A percentile compares a stretch with the other conserved stretches of the same genome.
These are phyloP conservation scores for Eristalinus aeneus DNA, from an alignment of 2,888 invertebrate genomes.

Conservation along the genomic window DNA sequence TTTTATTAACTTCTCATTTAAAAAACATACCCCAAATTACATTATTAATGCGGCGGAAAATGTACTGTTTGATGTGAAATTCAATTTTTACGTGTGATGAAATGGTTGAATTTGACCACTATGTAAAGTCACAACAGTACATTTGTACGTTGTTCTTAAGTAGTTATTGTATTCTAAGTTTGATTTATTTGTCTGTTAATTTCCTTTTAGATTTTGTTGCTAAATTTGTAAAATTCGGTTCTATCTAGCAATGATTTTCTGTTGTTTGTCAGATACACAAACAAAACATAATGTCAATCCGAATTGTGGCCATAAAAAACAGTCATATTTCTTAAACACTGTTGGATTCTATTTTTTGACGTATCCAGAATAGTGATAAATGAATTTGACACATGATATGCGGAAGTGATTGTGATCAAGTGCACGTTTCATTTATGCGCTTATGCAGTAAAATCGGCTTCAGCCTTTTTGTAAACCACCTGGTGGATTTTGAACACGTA, in stretches of 20 bases:
- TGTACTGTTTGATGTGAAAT: background rate
- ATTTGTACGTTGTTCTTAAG: constrained; percentile 17
- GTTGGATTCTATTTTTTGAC: no score
- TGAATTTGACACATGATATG: no score
- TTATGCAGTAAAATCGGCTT: no score
- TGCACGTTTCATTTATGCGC: no score
- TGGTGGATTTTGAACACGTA: no score
- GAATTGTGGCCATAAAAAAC: no score
- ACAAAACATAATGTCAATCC: background rate
- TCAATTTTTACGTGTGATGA: no score
- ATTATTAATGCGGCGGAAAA: background rate
- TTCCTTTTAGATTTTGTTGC: constrained; percentile 41
- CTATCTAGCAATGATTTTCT: background rate
- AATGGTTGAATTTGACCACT: background rate
- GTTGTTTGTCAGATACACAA: background rate
- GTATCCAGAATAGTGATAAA: no score
- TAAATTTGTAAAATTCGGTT: constrained; percentile 16
- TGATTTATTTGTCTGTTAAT: background rate
- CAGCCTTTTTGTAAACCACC: no score
- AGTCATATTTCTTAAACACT: no score
- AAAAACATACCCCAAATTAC: background rate
- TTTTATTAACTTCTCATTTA: background rate
- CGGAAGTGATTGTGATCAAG: no score
- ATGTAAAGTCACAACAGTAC: constrained; percentile 8
- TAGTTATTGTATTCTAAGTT: constrained; percentile 3